phyloP scores from a whole-genome alignment of 1,140 invertebrate genomes.

The Caenorhabditis brenneri region DNA sequence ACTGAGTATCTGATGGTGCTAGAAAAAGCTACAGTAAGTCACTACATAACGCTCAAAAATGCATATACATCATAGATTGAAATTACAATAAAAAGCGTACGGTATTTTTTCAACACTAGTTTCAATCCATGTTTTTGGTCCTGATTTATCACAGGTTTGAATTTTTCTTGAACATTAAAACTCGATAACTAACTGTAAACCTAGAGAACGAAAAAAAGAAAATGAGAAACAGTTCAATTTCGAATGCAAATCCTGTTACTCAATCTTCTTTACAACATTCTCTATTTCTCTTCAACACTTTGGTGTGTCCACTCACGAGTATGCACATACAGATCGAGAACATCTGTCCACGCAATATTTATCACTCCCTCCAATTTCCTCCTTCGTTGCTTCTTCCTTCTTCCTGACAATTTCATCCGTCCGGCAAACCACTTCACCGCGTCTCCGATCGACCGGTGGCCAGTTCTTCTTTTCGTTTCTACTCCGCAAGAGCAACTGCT shows the following conservation, averaged over 20 bases:
- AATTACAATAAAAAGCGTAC: too few relatives aligned
- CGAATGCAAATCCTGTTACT: constrained; percentile 34
- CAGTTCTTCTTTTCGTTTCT: constrained; percentile 37
- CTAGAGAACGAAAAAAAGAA: not conserved
- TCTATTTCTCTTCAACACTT: not conserved
- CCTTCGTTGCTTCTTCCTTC: not conserved
- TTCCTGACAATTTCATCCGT: constrained; percentile 41
- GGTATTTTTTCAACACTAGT: too few relatives aligned
- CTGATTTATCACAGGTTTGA: too few relatives aligned
- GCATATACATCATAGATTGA: too few relatives aligned
- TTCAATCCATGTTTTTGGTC: too few relatives aligned
- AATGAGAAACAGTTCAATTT: not conserved
- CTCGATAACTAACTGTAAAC: too few relatives aligned
- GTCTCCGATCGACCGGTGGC: constrained; percentile 16
- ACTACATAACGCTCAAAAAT: too few relatives aligned
- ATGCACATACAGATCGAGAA: constrained; percentile 43
- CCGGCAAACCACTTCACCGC: constrained; percentile 40
- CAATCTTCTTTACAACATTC: constrained; percentile 12
- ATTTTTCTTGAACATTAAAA: too few relatives aligned
- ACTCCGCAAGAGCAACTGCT: constrained; percentile 32
- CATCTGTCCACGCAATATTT: constrained; percentile 40
- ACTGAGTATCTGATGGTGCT: too few relatives aligned
- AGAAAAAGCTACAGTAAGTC: too few relatives aligned
- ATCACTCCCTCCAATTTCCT: not conserved
- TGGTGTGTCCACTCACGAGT: constrained; percentile 13